These are phyloP conservation scores for Oreochromis tanganicae DNA, from an alignment of 2,113 vertebrate genomes.

Conservation along the genomic window DNA sequence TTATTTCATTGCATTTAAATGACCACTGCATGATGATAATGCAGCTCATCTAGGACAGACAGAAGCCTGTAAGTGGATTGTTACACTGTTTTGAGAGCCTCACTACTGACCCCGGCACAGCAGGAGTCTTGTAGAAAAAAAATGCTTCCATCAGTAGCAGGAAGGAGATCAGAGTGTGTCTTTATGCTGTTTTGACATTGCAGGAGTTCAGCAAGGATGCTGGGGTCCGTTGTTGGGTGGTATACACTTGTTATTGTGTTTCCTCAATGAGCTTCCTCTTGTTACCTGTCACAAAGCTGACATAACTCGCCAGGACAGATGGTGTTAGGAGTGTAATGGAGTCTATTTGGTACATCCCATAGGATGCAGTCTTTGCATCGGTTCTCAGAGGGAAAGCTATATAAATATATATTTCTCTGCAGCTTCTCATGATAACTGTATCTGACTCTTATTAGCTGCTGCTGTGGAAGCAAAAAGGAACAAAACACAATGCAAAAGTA, in stretches of 20 bases:
- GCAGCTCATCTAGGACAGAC: neutral
- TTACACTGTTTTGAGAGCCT: neutral
- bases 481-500: constrained; percentile 38
- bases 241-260: constrained; percentile 52
- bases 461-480: constrained; percentile 23
- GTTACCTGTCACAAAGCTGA: constrained; percentile 60
- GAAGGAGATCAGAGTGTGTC: constrained; percentile 42
- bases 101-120: constrained; percentile 41
- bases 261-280: constrained; percentile 39
- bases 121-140: constrained; percentile 28
- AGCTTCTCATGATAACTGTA: neutral
- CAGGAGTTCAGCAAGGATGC: constrained; percentile 21
- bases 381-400: neutral
- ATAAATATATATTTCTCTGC: neutral
- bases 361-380: neutral
- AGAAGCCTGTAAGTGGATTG: neutral
- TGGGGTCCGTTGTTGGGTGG: constrained; percentile 35
- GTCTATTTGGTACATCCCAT: constrained; percentile 41
- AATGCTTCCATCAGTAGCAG: constrained; percentile 29
- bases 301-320: constrained; percentile 53
- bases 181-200: constrained; percentile 51
- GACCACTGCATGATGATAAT: constrained; percentile 29
- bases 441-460: constrained; percentile 1
- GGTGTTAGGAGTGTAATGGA: constrained; percentile 44
- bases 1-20: constrained; percentile 50